A percentile compares a stretch with the other conserved stretches of the same genome.
phyloP scores from a whole-genome alignment of 1,140 invertebrate genomes.

The Drosophila lini region DNA sequence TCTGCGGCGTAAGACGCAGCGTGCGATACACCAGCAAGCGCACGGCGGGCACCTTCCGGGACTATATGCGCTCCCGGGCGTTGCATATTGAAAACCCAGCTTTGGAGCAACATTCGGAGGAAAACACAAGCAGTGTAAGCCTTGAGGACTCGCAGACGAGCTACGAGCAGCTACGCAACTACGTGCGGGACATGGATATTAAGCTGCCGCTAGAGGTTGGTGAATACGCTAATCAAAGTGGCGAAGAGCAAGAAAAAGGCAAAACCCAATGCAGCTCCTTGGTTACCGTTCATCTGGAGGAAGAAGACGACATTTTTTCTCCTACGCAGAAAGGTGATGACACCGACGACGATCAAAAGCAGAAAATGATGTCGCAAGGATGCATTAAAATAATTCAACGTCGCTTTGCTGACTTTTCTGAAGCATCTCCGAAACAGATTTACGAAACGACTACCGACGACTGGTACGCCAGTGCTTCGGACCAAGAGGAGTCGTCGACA shows the following conservation, averaged over 20 bases:
- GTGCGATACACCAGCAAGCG: conserved; percentile 82
- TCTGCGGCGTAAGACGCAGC: conserved; percentile 77
- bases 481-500: conserved; percentile 86
- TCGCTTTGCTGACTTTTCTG: conserved; percentile 70
- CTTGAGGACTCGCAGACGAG: conserved; percentile 74
- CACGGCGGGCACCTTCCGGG: conserved; percentile 75
- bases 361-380: conserved; percentile 44
- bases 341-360: conserved; percentile 32
- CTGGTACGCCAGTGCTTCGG: conserved; percentile 87
- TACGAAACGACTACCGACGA: conserved; percentile 86
- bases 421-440: conserved; percentile 79
- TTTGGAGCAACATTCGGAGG: conserved; percentile 68
- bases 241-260: conserved; percentile 47
- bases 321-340: conserved; percentile 63
- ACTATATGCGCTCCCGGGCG: conserved; percentile 77
- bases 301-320: conserved; percentile 72
- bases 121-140: conserved; percentile 75
- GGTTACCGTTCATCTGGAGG: conserved; percentile 36
- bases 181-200: conserved; percentile 58
- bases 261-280: conserved; percentile 27
- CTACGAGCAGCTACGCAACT: conserved; percentile 69
- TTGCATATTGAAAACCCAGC: conserved; percentile 73
- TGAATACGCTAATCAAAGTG: conserved; percentile 56
- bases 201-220: conserved; percentile 39
- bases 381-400: conserved; percentile 58